Percentiles rank a stretch among this genome's conserved stretches.
phyloP scores from a whole-genome alignment of 2,888 invertebrate species.

The Bembecia ichneumoniformis region DNA sequence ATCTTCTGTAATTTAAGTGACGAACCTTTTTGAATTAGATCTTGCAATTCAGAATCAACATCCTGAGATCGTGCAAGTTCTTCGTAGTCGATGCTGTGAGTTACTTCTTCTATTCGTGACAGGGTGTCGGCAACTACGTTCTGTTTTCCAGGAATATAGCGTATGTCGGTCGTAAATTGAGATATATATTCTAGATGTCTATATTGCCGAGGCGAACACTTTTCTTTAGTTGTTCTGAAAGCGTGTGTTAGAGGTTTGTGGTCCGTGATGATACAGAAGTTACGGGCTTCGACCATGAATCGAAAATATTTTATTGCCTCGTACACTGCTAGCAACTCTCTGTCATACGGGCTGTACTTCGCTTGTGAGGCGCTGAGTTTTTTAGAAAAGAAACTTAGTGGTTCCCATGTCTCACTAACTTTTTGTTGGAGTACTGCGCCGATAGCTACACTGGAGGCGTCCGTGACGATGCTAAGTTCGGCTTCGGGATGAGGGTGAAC shows the following conservation, averaged over 20 bases:
- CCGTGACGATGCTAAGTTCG: background rate
- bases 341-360: constrained; percentile 34
- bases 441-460: background rate
- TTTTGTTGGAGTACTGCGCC: background rate
- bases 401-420: background rate
- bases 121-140: constrained; percentile 18
- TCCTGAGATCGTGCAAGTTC: constrained; percentile 5
- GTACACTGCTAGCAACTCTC: constrained; percentile 36
- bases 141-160: constrained; percentile 11
- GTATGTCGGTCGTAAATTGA: constrained; percentile 15
- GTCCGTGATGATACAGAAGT: constrained; percentile 15
- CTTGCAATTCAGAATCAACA: constrained; percentile 9
- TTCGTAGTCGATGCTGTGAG: constrained; percentile 2
- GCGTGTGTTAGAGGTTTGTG: constrained; percentile 2
- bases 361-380: constrained; percentile 24
- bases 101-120: constrained; percentile 9
- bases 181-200: constrained; percentile 14
- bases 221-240: constrained; percentile 3
- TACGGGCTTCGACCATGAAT: constrained; percentile 29
- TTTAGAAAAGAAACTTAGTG: constrained; percentile 27
- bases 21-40: background rate
- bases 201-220: constrained; percentile 17
- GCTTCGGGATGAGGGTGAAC: background rate
- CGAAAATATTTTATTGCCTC: constrained; percentile 28
- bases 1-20: constrained; percentile 1